Conservation (phyloP, 1,140 invertebrate genomes). For the Aradophagus sp. region DNA sequence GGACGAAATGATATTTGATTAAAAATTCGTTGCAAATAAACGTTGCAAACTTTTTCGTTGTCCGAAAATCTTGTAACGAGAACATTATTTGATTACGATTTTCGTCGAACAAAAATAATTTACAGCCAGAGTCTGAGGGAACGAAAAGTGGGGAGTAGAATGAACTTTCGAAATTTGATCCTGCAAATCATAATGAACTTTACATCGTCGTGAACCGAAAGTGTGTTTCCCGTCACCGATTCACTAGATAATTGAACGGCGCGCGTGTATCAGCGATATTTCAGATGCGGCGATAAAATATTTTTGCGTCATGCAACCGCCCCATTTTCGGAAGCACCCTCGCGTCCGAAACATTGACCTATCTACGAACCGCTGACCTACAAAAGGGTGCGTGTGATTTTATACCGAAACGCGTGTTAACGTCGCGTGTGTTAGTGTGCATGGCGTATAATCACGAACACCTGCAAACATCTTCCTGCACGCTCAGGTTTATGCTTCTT, state of each 20-base stretch:
- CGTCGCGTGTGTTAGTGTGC: not conserved
- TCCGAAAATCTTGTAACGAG: no score
- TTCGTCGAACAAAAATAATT: no score
- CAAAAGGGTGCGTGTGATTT: slow-evolving; percentile 39
- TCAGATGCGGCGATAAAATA: slow-evolving; percentile 30
- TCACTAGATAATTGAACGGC: slow-evolving; percentile 33
- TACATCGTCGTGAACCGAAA: slow-evolving; percentile 11
- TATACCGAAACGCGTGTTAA: slow-evolving; percentile 12
- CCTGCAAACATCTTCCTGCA: no score
- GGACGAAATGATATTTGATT: no score
- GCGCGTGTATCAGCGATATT: slow-evolving; percentile 22
- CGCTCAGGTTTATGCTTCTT: no score
- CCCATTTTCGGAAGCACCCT: slow-evolving; percentile 42
- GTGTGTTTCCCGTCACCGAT: slow-evolving; percentile 7
- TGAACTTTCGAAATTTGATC: no score
- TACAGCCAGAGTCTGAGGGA: no score
- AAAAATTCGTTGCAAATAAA: no score
- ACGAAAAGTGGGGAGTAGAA: no score
- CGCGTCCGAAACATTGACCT: slow-evolving; percentile 48
- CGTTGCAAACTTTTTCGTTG: no score
- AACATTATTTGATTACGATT: no score
- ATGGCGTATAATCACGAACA: not conserved
- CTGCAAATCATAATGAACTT: no score
- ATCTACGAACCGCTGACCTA: slow-evolving; percentile 50
- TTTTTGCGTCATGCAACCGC: slow-evolving; percentile 47